Base-by-base conservation (phyloP, 1,140 invertebrate species). In the Scylla paramamosain region DNA sequence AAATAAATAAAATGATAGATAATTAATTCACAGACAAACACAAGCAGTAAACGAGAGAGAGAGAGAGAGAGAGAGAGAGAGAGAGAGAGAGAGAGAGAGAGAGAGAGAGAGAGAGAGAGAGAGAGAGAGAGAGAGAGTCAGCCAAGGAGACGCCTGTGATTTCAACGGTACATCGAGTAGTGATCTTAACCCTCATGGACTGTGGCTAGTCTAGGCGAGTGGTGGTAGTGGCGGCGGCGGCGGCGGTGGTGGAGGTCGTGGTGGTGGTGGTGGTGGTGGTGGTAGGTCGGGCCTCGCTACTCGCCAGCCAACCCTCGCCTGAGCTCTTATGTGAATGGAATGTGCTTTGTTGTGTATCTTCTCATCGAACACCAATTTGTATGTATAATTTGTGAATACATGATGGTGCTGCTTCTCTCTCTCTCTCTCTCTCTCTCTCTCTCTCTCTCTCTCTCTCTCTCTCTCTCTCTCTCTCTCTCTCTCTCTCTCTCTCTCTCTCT, bases 401-500 rank as follows among this genome's bases (percentile, higher is more conserved):
- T 59, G 16, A 59, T 12, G 52, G 16, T 8, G 16, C 25, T 1
- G 0, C n/a, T n/a, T 77, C 67, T 25, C n/a, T 77, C 67, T 77
- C 67, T 77, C n/a, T 77, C 67, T 77, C 67, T 77, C 67, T 77
- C n/a, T 77, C 67, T n/a, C n/a, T n/a, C 67, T 77, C 67, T 77
- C n/a, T 77, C 67, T 77, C 67, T 77, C n/a, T 77, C 20, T 77
- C n/a, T n/a, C n/a, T 77, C 67, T 77, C n/a, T n/a, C 67, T n/a
- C 20, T 77, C 67, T 77, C 67, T 77, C n/a, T 77, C n/a, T n/a
- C 20, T 77, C 67, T 77, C 67, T 77, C 67, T 77, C 67, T 77
- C 67, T 77, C 67, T 77, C 67, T 77, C 67, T 77, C 67, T 77
- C 67, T 77, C 67, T 77, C 67, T 77, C 67, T 77, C 67, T 77